Conservation (phyloP, 2,888 invertebrate species). For the Arenicola marina region DNA sequence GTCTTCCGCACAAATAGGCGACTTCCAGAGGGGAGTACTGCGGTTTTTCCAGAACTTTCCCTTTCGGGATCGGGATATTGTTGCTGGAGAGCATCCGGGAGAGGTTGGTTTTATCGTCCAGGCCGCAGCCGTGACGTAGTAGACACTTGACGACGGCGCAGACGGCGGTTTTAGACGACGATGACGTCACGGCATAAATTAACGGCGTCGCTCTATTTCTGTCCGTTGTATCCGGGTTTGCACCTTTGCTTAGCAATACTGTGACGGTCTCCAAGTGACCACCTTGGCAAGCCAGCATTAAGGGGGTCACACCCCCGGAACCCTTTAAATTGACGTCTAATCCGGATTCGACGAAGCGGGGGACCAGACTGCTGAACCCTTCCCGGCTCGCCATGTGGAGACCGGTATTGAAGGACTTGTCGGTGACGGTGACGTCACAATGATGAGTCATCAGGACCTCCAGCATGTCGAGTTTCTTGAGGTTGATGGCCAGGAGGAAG, state of each 20-base stretch:
- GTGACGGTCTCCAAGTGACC: conserved; percentile 21
- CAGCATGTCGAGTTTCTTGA: conserved; percentile 30
- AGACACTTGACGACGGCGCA: conserved; percentile 39
- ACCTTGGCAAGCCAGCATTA: conserved; percentile 31
- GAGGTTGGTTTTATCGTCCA: conserved; percentile 32
- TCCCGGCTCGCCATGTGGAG: conserved; percentile 50
- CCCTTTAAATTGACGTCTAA: conserved; percentile 24
- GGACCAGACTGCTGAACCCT: conserved; percentile 38
- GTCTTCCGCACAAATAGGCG: conserved; percentile 17
- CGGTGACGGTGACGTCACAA: conserved; percentile 33
- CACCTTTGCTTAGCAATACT: conserved; percentile 23
- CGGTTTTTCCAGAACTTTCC: conserved; percentile 13
- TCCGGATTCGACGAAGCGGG: conserved; percentile 39
- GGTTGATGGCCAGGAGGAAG: conserved; percentile 41
- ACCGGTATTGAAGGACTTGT: conserved; percentile 38
- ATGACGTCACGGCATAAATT: conserved; percentile 29
- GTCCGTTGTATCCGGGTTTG: conserved; percentile 23
- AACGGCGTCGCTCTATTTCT: conserved; percentile 28
- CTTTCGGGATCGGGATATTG: background rate
- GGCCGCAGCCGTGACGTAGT: conserved; percentile 42
- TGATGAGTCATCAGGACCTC: conserved; percentile 40
- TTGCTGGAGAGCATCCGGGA: conserved; percentile 1
- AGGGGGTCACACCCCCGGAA: conserved; percentile 27
- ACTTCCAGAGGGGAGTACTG: conserved; percentile 26
- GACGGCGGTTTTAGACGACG: conserved; percentile 6